Base-by-base conservation (phyloP, 2,113 vertebrate genomes). In the Centropus bengalensis region DNA sequence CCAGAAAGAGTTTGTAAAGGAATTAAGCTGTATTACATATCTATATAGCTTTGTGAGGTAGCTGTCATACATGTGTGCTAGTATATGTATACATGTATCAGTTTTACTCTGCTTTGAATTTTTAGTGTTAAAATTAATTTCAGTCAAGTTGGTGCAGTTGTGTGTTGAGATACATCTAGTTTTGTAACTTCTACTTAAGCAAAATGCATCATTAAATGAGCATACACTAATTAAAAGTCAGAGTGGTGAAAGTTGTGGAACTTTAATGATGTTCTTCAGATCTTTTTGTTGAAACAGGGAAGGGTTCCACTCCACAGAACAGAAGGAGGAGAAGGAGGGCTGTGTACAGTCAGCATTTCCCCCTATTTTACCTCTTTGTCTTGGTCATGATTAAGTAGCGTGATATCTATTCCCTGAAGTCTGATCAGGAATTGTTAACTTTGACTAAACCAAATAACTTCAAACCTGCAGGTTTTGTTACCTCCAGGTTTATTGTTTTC, bases 121-220 rank as follows among this genome's bases (percentile, higher is more conserved):
- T 73, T 54, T 26, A 36, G 9, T 54, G 10, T 33, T 45, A 45
- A 71, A 70, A 14, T 47, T 26, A 36, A 18, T 68, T 86, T 78
- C 54, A 20, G 22, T 86, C 19, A 47, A 30, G 32, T 27, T 40
- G 33, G 12, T 66, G 10, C 4, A 49, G 12, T 60, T 69, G 6
- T 2, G 1, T 45, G 36, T 73, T 49, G 18, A 1, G 15, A 10
- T 44, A 24, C 1, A 0, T 28, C 40, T 30, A 1, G 21, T 66
- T 40, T 14, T 60, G 33, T 81, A 54, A 49, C 22, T 8, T 64
- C 63, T 71, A 17, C 19, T 17, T 26, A 5, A 4, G 16, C n/a
- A n/a, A n/a, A n/a, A n/a, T n/a, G n/a, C n/a, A n/a, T n/a, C n/a
- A n/a, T n/a, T 52, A 51, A 18, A 9, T 55, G 47, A 73, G 62